Conservation (phyloP, 2,888 invertebrate genomes). For the Sceliomorpha sp. region DNA sequence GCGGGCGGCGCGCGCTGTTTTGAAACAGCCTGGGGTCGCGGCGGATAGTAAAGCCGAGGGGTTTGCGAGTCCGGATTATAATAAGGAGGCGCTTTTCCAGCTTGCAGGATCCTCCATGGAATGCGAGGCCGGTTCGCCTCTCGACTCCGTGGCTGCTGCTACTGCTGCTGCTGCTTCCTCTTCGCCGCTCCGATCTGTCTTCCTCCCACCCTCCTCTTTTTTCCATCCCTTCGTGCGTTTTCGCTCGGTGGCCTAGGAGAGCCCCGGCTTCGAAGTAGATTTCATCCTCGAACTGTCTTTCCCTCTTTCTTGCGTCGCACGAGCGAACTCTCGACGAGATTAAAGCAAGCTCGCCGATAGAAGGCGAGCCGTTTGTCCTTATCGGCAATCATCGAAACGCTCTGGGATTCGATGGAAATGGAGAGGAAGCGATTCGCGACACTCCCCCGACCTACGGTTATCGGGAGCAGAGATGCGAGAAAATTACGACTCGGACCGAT, state of each 20-base stretch:
- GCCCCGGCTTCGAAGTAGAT: constrained; percentile 11
- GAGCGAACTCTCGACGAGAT: constrained; percentile 56
- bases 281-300: constrained; percentile 29
- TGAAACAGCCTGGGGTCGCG: not conserved
- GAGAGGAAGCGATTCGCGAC: constrained; percentile 44
- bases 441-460: constrained; percentile 30
- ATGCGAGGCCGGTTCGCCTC: constrained; percentile 15
- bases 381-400: constrained; percentile 65
- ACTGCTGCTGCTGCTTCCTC: no score
- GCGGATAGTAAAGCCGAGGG: not conserved
- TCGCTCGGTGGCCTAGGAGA: constrained; percentile 2
- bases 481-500: constrained; percentile 42
- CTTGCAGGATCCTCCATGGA: constrained; percentile 13
- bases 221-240: constrained; percentile 23
- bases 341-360: constrained; percentile 64
- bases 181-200: not conserved
- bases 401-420: constrained; percentile 39
- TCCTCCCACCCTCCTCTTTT: constrained; percentile 21
- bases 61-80: constrained; percentile 15
- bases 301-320: constrained; percentile 41
- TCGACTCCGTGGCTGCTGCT: constrained; percentile 6
- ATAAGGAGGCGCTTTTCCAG: constrained; percentile 23
- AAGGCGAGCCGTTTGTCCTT: constrained; percentile 54
- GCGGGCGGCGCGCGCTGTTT: no score
- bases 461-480: constrained; percentile 33